Evolutionary conservation across 2,113 vertebrate species (phyloP).

Genomic region (Eulemur macaco): DNA sequence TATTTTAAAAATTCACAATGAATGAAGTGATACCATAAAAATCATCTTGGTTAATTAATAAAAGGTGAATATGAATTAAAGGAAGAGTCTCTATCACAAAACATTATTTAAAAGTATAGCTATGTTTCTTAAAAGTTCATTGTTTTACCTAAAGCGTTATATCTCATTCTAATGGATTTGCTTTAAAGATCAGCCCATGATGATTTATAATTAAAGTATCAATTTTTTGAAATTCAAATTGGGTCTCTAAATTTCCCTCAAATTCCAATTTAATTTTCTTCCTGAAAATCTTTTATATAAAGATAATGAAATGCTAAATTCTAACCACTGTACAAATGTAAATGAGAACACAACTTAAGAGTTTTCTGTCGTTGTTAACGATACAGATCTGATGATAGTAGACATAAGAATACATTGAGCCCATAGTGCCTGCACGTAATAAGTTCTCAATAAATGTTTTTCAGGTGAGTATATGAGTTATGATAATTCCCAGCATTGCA

Average conservation of each 20-base stretch:
- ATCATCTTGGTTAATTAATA: not conserved
- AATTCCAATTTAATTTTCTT: constrained; percentile 12
- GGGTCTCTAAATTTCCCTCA: not conserved
- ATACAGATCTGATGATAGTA: not conserved
- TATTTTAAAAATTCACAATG: not conserved
- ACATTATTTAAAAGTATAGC: constrained; percentile 23
- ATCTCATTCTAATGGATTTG: not conserved
- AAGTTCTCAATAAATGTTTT: not conserved
- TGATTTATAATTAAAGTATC: not conserved
- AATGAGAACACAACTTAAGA: not conserved
- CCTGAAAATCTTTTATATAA: not conserved
- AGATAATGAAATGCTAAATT: not conserved
- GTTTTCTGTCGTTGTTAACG: not conserved
- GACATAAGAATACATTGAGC: not conserved
- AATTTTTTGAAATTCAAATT: not conserved
- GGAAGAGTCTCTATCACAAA: not conserved
- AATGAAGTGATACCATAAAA: not conserved
- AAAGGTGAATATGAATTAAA: not conserved
- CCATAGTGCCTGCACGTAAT: not conserved
- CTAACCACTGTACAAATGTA: not conserved
- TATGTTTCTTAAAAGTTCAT: not conserved
- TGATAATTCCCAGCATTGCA: not conserved
- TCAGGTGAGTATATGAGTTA: not conserved
- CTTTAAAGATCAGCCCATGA: not conserved
- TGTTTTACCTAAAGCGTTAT: not conserved